Evolutionary conservation across 2,113 vertebrate genomes (phyloP).

Genomic region (Mystacornis crossleyi): DNA sequence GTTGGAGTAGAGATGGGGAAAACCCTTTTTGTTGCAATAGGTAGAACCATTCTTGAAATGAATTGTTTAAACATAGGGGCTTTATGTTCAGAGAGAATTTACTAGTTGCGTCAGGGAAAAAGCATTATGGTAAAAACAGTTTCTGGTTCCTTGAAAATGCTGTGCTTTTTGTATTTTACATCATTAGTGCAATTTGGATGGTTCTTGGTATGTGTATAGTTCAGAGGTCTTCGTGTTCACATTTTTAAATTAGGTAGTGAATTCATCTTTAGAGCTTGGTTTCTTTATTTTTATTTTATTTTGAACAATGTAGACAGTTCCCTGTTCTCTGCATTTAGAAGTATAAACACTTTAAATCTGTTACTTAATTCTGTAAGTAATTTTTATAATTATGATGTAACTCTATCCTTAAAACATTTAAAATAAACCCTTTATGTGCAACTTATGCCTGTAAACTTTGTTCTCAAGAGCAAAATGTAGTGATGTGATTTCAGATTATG

Average conservation of each 20-base stretch:
- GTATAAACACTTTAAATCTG: slow-evolving; percentile 88
- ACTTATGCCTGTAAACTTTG: slow-evolving; percentile 77
- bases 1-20: slow-evolving; percentile 51
- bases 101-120: slow-evolving; percentile 42
- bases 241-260: slow-evolving; percentile 80
- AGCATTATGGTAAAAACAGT: too few species aligned
- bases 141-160: too few species aligned
- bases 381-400: slow-evolving; percentile 95
- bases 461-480: slow-evolving; percentile 69
- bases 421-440: slow-evolving; percentile 92
- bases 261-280: slow-evolving; percentile 81
- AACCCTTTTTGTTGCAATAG: slow-evolving; percentile 45
- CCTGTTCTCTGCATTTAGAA: slow-evolving; percentile 90
- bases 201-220: slow-evolving; percentile 83
- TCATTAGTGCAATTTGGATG: slow-evolving; percentile 85
- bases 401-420: slow-evolving; percentile 91
- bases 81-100: slow-evolving; percentile 56
- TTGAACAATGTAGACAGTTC: slow-evolving; percentile 87
- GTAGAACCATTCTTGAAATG: slow-evolving; percentile 37
- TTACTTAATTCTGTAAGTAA: slow-evolving; percentile 91
- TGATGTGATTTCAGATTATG: slow-evolving; percentile 38
- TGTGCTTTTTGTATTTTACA: too few species aligned
- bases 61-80: slow-evolving; percentile 9
- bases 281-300: slow-evolving; percentile 82
- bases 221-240: slow-evolving; percentile 85